These are phyloP conservation scores for Cygnus olor DNA, from an alignment of 2,797 vertebrate genomes.

Conservation along the genomic window DNA sequence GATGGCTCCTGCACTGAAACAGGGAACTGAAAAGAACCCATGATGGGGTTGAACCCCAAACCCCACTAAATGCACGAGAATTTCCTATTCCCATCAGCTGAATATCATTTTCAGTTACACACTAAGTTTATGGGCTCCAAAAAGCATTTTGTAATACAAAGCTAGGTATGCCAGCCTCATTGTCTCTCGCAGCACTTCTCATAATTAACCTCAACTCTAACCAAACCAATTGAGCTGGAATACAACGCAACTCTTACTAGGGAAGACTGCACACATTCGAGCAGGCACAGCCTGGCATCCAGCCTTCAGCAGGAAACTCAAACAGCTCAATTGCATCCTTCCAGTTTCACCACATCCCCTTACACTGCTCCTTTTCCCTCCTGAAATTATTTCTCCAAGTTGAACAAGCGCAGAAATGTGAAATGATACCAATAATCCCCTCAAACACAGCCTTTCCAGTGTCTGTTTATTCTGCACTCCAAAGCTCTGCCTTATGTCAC, in stretches of 20 bases:
- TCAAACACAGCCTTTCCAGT: not conserved
- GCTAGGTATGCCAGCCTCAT: not conserved
- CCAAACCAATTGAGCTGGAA: not conserved
- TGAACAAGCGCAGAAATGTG: not conserved
- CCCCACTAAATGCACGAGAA: fast-evolving
- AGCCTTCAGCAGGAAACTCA: not conserved
- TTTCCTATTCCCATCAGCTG: not conserved
- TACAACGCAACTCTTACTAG: too few species aligned
- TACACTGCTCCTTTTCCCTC: not conserved
- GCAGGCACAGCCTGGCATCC: not conserved
- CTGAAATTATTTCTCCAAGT: not conserved
- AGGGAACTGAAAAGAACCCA: not conserved
- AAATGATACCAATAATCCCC: not conserved
- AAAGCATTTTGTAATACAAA: not conserved
- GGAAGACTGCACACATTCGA: not conserved
- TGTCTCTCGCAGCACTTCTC: not conserved
- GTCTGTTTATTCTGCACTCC: not conserved
- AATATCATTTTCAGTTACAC: not conserved
- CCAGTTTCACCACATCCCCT: not conserved
- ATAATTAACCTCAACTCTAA: not conserved
- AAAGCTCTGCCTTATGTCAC: not conserved
- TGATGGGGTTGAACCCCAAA: not conserved
- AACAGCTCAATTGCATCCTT: not conserved
- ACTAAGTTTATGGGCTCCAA: not conserved
- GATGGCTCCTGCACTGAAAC: not conserved